phyloP scores from a whole-genome alignment of 2,888 invertebrate species.

The Leucoma salicis region DNA sequence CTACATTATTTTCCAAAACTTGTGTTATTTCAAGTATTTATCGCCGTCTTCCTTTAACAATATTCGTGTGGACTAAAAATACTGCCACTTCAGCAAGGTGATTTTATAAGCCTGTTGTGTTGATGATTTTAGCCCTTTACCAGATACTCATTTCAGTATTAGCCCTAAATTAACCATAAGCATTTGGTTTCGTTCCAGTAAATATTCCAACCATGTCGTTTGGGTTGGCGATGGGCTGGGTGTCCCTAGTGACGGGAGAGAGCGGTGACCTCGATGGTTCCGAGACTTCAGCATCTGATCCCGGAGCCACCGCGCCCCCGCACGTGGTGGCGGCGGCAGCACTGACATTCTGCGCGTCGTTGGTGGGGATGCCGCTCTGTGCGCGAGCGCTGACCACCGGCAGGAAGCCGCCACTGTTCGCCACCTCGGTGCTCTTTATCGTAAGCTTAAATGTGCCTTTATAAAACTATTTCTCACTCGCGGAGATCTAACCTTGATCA shows the following conservation, averaged over 20 bases:
- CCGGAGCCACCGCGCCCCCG: constrained; percentile 12
- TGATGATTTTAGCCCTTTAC: no score
- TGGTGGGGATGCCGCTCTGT: constrained; percentile 54
- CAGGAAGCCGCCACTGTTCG: constrained; percentile 51
- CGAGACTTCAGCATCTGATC: background rate
- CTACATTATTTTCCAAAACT: no score
- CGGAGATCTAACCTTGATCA: no score
- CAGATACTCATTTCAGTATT: no score
- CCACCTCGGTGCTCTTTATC: constrained; percentile 50
- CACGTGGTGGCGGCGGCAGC: constrained; percentile 41
- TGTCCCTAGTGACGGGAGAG: constrained; percentile 58
- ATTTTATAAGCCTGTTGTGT: no score
- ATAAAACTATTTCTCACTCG: no score
- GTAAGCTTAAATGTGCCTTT: no score
- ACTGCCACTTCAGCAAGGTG: no score
- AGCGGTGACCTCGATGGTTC: background rate
- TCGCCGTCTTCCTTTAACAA: no score
- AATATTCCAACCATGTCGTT: constrained; percentile 62
- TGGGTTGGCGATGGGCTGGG: constrained; percentile 64
- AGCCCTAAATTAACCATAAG: no score
- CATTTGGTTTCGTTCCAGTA: constrained; percentile 37
- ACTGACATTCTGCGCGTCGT: constrained; percentile 43
- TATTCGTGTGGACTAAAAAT: no score
- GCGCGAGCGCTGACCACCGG: constrained; percentile 48
- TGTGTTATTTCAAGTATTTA: no score